Conservation (phyloP, 2,888 invertebrate species). For the Erynnis tages region DNA sequence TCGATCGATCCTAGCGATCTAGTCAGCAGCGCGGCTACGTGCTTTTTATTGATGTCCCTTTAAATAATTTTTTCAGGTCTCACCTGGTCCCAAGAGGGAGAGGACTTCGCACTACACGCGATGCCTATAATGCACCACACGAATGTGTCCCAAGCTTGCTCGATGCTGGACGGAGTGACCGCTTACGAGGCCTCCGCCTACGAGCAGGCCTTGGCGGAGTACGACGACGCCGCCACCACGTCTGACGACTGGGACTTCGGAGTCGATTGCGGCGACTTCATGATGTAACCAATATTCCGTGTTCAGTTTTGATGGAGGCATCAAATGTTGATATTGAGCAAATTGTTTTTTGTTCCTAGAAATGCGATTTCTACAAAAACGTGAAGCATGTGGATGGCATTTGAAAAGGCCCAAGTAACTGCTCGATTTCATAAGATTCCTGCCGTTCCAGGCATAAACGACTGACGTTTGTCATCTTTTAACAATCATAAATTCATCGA, state of each 20-base stretch:
- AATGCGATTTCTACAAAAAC: not conserved
- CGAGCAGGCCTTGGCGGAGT: conserved; percentile 83
- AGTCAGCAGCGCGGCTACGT: too few species aligned
- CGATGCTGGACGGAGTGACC: conserved; percentile 79
- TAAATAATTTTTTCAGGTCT: conserved; percentile 74
- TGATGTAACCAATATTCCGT: conserved; percentile 75
- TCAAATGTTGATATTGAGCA: not conserved
- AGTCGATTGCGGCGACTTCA: conserved; percentile 87
- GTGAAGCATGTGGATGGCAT: too few species aligned
- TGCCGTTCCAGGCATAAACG: too few species aligned
- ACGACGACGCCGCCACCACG: conserved; percentile 75
- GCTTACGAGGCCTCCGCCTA: conserved; percentile 82
- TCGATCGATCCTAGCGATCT: too few species aligned
- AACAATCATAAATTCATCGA: too few species aligned
- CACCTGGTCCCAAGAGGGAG: conserved; percentile 85
- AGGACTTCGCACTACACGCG: conserved; percentile 84
- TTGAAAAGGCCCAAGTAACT: too few species aligned
- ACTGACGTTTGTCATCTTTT: too few species aligned
- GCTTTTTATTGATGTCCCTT: too few species aligned
- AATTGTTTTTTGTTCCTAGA: conserved; percentile 2
- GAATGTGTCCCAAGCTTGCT: conserved; percentile 82
- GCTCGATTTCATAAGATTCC: too few species aligned
- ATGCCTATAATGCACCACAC: conserved; percentile 84
- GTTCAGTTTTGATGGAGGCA: conserved; percentile 9
- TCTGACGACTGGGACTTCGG: conserved; percentile 86